Percentiles rank a stretch among this genome's conserved stretches.
phyloP scores from a whole-genome alignment of 2,888 invertebrate species.

The Mycalesis mineus region DNA sequence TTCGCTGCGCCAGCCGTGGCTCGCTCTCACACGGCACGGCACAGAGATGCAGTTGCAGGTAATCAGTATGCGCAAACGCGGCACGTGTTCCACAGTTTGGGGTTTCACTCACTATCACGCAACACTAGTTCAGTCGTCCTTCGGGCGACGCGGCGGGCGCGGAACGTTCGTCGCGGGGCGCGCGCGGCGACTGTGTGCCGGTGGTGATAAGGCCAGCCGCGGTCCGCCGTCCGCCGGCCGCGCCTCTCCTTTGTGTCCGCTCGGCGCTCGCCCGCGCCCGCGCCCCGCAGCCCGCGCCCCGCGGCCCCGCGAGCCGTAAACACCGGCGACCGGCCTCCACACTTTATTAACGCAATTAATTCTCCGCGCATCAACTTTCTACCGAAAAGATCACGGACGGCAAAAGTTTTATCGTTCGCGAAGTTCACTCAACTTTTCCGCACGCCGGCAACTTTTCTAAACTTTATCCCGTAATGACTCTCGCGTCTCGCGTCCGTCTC shows the following conservation, averaged over 20 bases:
- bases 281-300: constrained; percentile 40
- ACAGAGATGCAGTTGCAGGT: constrained; percentile 45
- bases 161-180: constrained; percentile 60
- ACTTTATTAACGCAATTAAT: constrained; percentile 67
- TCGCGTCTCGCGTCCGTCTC: constrained; percentile 46
- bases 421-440: constrained; percentile 40
- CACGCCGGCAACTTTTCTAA: constrained; percentile 47
- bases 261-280: constrained; percentile 47
- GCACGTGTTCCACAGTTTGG: constrained; percentile 50
- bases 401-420: constrained; percentile 29
- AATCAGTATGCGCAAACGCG: constrained; percentile 60
- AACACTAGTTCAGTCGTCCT: constrained; percentile 44
- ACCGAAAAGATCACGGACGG: constrained; percentile 34
- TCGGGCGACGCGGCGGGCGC: constrained; percentile 25
- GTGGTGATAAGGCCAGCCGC: constrained; percentile 71
- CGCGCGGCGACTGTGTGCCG: constrained; percentile 70
- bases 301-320: constrained; percentile 39
- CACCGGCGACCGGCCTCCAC: constrained; percentile 60
- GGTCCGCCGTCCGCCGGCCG: constrained; percentile 65
- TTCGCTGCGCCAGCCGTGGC: constrained; percentile 60
- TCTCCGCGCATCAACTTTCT: constrained; percentile 54
- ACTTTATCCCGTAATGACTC: constrained; percentile 49
- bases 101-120: constrained; percentile 49
- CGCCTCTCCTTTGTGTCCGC: constrained; percentile 71
- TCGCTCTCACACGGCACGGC: constrained; percentile 43